Evolutionary conservation across 2,113 vertebrate genomes (phyloP).

Genomic region (Anolis sagrei): DNA sequence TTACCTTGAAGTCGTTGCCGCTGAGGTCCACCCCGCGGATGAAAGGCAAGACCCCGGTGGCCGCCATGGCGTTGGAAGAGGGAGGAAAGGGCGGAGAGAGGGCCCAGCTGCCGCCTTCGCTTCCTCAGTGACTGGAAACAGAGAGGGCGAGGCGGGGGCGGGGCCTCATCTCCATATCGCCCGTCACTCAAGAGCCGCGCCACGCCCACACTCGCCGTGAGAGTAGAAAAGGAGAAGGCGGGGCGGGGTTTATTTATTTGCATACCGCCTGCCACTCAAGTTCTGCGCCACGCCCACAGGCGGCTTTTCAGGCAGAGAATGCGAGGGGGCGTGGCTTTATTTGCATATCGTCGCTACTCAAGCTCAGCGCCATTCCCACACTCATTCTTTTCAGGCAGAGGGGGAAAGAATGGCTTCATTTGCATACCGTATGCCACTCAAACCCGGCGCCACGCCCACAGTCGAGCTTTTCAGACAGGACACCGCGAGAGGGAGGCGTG

Average conservation of each 20-base stretch:
- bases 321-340: background rate
- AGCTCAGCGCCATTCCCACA: too few relatives aligned
- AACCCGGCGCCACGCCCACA: too few relatives aligned
- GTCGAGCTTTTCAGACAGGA: too few relatives aligned
- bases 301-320: too few relatives aligned
- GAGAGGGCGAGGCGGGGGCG: background rate
- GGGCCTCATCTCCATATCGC: background rate
- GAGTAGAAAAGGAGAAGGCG: too few relatives aligned
- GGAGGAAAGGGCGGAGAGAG: background rate
- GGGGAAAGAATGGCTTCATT: too few relatives aligned
- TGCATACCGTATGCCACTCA: too few relatives aligned
- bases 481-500: background rate
- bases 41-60: slow-evolving; percentile 95
- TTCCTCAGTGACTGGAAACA: background rate
- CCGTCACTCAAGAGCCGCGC: too few relatives aligned
- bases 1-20: slow-evolving; percentile 97
- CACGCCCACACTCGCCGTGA: background rate
- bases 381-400: too few relatives aligned
- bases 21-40: slow-evolving; percentile 95
- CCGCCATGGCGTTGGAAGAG: slow-evolving; percentile 81
- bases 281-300: too few relatives aligned
- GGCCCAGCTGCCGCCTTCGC: background rate
- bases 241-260: background rate
- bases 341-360: background rate
- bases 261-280: too few relatives aligned